Conservation (phyloP, 2,113 vertebrate species). For the Myiozetetes cayanensis region DNA sequence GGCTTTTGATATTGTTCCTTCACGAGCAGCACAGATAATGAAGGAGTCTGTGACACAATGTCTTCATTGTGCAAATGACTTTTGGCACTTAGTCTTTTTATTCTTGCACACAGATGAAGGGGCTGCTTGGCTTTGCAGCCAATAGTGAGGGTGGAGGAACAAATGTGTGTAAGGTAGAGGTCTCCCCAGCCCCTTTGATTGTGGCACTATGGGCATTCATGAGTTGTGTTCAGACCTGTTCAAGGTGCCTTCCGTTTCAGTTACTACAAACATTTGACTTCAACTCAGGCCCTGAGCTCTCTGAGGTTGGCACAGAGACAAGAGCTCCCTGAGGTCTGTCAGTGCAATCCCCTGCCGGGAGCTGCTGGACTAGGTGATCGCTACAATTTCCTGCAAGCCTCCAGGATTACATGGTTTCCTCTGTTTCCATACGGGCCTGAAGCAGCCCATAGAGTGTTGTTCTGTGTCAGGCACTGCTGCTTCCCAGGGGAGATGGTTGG, state of each 20-base stretch:
- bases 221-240: neutral
- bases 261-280: neutral
- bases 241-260: neutral
- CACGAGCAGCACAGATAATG: neutral
- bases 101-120: neutral
- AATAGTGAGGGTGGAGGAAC: neutral
- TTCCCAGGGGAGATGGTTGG: rapidly evolving
- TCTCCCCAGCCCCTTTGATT: neutral
- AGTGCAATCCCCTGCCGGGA: neutral
- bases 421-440: neutral
- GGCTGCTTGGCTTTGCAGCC: neutral
- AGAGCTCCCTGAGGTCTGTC: neutral
- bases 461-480: neutral
- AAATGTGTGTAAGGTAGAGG: neutral
- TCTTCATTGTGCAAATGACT: neutral
- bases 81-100: neutral
- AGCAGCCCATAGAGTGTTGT: neutral
- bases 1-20: neutral
- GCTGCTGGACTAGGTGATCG: neutral
- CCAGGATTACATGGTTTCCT: neutral
- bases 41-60: neutral
- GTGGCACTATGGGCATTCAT: neutral
- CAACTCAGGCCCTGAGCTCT: neutral
- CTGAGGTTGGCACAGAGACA: neutral
- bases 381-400: neutral